These are phyloP conservation scores for Rhinoderma darwinii DNA, from an alignment of 2,113 vertebrate species.

Conservation along the genomic window DNA sequence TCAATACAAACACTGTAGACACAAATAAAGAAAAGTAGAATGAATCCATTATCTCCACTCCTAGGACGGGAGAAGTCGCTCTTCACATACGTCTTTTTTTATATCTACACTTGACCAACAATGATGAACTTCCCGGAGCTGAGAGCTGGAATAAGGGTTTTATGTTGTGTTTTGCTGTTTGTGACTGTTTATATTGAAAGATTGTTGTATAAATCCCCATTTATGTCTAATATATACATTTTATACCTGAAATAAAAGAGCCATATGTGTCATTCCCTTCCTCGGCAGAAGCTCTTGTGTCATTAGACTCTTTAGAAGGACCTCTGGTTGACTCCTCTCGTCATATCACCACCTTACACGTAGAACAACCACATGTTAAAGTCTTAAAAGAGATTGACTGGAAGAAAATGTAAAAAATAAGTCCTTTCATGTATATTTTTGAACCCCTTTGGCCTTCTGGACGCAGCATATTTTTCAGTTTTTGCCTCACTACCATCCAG, in stretches of 20 bases:
- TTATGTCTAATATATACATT: background rate
- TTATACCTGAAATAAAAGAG: background rate
- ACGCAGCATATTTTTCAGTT: too few species aligned
- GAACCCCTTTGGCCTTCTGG: too few species aligned
- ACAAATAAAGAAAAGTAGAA: conserved; percentile 26
- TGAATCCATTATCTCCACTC: conserved; percentile 28
- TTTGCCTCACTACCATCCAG: too few species aligned
- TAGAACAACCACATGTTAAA: background rate
- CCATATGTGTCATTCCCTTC: background rate
- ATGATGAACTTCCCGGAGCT: background rate
- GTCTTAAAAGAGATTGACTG: too few species aligned
- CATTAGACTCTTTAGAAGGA: background rate
- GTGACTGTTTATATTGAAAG: background rate
- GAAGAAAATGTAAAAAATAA: too few species aligned
- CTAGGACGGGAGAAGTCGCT: background rate
- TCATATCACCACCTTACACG: background rate
- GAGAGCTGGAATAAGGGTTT: too few species aligned
- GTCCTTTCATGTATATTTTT: too few species aligned
- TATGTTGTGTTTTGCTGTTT: background rate
- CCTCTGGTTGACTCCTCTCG: background rate
- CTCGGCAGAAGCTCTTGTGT: background rate
- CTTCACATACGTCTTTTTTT: background rate
- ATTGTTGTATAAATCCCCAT: background rate
- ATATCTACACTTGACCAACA: conserved; percentile 27
- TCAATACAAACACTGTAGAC: conserved; percentile 42